Percentiles rank a stretch among this genome's conserved stretches.
Evolutionary conservation across 2,888 invertebrate genomes (phyloP).

Genomic region (Apamea sordens): DNA sequence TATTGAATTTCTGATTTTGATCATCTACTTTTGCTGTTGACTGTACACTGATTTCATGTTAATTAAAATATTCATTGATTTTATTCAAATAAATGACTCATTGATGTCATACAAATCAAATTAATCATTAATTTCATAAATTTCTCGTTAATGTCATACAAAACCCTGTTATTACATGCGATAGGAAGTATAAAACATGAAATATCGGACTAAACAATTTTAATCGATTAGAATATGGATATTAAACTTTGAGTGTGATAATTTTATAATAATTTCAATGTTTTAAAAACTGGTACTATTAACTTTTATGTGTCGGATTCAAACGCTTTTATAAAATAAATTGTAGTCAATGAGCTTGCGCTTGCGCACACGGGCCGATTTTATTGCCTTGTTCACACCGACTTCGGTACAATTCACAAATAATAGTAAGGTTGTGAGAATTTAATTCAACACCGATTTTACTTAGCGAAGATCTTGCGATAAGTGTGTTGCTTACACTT

Average conservation of each 20-base stretch:
- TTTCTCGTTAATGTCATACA: no score
- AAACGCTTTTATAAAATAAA: constrained; percentile 48
- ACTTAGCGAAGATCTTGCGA: constrained; percentile 41
- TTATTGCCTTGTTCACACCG: constrained; percentile 60
- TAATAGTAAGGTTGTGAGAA: constrained; percentile 50
- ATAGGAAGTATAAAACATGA: constrained; percentile 15
- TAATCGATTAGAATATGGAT: constrained; percentile 50
- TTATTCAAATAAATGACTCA: no score
- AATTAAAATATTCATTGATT: no score
- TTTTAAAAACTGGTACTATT: constrained; percentile 48
- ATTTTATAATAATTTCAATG: constrained; percentile 37
- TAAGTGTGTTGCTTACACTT: constrained; percentile 9
- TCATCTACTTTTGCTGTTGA: no score
- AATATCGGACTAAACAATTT: constrained; percentile 24
- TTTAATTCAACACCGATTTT: constrained; percentile 32
- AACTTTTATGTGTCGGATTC: constrained; percentile 50
- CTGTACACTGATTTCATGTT: no score
- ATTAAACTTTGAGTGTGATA: constrained; percentile 11
- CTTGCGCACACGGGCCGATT: constrained; percentile 38
- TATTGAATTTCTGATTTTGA: no score
- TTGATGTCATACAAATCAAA: no score
- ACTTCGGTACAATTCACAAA: constrained; percentile 41
- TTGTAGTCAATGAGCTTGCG: constrained; percentile 28
- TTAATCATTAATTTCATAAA: no score
- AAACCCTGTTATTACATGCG: neutral